Evolutionary conservation across 64 coral and sea anemone species (phyloP), one percentile per base, ranked within the genome.

Genomic region (Dendronephthya gigantea): DNA sequence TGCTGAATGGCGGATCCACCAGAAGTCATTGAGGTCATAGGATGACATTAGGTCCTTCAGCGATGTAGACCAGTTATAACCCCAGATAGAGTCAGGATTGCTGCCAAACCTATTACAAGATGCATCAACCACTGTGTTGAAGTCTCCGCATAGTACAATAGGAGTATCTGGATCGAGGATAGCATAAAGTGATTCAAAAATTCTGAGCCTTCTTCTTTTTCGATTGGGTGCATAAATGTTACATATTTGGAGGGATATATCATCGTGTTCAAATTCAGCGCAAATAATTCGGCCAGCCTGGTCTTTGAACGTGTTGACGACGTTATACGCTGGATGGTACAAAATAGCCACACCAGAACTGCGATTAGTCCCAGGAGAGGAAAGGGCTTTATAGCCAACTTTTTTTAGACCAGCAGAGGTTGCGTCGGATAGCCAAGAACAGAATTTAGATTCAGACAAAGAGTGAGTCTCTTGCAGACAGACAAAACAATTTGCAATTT

Each of bases 401-500:
- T 35, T 1, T 37, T 82, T 83, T 2, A 48, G 4, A 6, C 19
- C 38, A 14, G 40, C 17, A 0, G 22, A 45, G 4, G 37, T 30
- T 7, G 69, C 32, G 0, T 30, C 30, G 25, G 4, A 13, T n/a
- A 94, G 19, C 89, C 86, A 90, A 0, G 62, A 50, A 19, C 28
- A 7, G 4, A 84, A 82, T 27, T 88, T 82, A 0, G 34, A 35
- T 2, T 7, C 9, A 17, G 85, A 88, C 1, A 51, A 1, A 10
- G 38, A 58, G 41, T 93, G 92, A 17, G 85, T 84, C 23, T 93
- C 88, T 30, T 93, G 92, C 5, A 93, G 15, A 32, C 84, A 87
- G 0, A 87, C 16, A 30, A 88, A 68, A 19, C 0, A 23, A 1
- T 30, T 35, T 30, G 28, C 25, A 83, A 76, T 22, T 17, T 31